A percentile compares a stretch with the other conserved stretches of the same genome.
Evolutionary conservation across 2,888 invertebrate species (phyloP).

Genomic region (Boloria selene): DNA sequence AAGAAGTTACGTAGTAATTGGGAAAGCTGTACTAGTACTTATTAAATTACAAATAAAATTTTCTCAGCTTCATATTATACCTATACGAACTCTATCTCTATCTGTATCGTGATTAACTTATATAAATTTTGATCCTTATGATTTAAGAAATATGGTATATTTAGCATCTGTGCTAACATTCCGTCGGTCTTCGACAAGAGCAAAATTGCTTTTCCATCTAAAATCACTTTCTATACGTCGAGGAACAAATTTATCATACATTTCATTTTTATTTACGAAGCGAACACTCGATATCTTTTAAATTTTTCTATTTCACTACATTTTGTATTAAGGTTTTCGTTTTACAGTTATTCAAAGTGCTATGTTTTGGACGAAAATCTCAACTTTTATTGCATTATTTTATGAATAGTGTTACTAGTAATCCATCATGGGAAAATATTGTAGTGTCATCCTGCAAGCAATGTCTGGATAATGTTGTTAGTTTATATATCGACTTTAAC

Average conservation of each 20-base stretch:
- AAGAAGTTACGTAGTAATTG: no score
- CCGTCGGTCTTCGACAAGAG: constrained; percentile 8
- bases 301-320: background rate
- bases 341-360: no score
- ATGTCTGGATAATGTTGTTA: no score
- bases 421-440: no score
- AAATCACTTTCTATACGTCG: constrained; percentile 55
- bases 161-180: background rate
- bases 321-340: no score
- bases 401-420: no score
- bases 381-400: no score
- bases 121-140: background rate
- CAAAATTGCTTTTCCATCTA: constrained; percentile 63
- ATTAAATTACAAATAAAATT: constrained; percentile 1
- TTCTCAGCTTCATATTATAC: constrained; percentile 2
- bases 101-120: background rate
- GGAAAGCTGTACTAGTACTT: background rate
- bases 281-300: constrained; percentile 3
- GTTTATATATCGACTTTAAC: no score
- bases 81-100: background rate
- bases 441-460: no score
- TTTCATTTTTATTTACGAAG: constrained; percentile 18
- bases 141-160: background rate
- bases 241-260: constrained; percentile 24
- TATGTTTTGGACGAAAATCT: no score